Base-by-base conservation (phyloP, 2,797 vertebrate species). In the Crocodylus rhombifer region DNA sequence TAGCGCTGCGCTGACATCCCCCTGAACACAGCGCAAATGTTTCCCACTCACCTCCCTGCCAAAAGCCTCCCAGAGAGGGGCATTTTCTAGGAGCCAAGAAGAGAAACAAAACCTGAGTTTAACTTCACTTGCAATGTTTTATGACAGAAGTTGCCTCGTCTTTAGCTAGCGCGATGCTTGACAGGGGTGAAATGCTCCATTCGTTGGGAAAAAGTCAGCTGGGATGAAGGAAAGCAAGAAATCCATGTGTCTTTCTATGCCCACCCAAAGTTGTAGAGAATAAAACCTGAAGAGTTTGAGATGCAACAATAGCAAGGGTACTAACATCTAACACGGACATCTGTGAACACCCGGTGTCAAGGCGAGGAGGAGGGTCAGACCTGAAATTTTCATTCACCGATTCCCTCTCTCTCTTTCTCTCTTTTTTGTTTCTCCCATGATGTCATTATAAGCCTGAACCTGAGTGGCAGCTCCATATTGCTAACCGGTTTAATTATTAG, bases 401-500 rank as follows among this genome's bases (percentile, higher is more conserved):
- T 82, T 18, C 15, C 87, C 20, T 76, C 4, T 81, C 8, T 82
- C 61, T 77, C 74, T 73, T 58, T 67, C 5, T 15, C 21, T 23
- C 65, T 36, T 12, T 60, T 60, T 86, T 84, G 64, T 16, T 16
- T 30, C 81, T 92, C 21, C 78, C 89, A 91, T 79, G 83, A 87
- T 94, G 95, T 94, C 84, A 88, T 94, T 96, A 30, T 84, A 92
- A 83, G 82, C 61, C 86, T 91, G 67, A 92, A 73, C 67, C 93
- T 96, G 95, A 96, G 88, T 96, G 95, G 89, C 96, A 96, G 93
- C 91, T 96, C 94, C 93, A 94, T 96, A 96, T 95, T 96, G 95
- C 93, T 97, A 96, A 96, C 94, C 92, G 84, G 91, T 96, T 96
- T 97, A 97, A 97, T 97, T 97, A 97, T 94, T 95, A 94, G 94